Evolutionary conservation across 1,140 invertebrate genomes (phyloP), one percentile per base, ranked within the genome.

Genomic region (Saccostrea glomerata): DNA sequence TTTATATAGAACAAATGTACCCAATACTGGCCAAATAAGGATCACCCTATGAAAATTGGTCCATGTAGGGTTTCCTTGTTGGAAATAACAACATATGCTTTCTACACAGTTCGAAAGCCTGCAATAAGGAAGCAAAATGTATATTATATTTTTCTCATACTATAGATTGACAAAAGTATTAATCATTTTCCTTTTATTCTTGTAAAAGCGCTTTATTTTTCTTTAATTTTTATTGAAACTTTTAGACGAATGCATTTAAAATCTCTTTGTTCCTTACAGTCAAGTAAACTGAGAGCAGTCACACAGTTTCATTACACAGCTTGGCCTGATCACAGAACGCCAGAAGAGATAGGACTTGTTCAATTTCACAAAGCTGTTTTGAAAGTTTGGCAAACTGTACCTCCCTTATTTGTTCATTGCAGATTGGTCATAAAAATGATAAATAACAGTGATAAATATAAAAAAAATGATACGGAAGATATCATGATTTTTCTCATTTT

Each of bases 311-410:
- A 99, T 95, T 99, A 99, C 95, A 97, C 92, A 96, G 98, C 98
- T n/a, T 99, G 98, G 98, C 98, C 98, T 25, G 98, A 99, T 95
- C 98, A 99, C 94, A 98, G 98, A 55, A 98, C 99, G 63, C 98
- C 98, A 17, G 96, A 97, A 17, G 55, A 87, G 60, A 85, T 89
- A 15, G 25, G 54, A 54, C 56, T 91, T 56, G 84, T 89, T 36
- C 23, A 85, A 25, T 91, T 91, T 40, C 87, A 86, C 20, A 73
- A 70, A 40, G 6, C 66, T 13, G 66, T 73, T 0, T 30, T 13
- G 4, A 73, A 15, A 15, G 36, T 0, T 0, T 73, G 13, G 25
- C 66, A 73, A 30, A 0, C 66, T 12, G 66, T 0, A 0, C 12
- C 0, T 12, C 11, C 13, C 0, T 25, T 73, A 13, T 73, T 73